Base-by-base conservation (phyloP, 1,140 invertebrate species). In the Chrysomallon squamiferum region DNA sequence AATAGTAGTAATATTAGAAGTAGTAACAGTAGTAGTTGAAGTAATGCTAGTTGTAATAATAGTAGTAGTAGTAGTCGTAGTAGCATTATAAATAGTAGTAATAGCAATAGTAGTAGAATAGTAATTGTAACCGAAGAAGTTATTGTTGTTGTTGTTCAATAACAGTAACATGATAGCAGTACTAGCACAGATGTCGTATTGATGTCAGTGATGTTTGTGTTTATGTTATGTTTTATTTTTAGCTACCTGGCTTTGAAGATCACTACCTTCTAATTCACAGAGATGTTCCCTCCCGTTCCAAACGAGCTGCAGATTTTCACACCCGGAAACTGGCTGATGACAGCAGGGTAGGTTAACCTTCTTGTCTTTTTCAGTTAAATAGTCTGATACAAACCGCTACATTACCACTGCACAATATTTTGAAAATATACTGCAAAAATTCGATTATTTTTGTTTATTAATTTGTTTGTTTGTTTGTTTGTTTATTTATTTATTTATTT, bases 181-280 rank as follows among this genome's bases (percentile, higher is more conserved):
- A 43, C 41, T n/a, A 11, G 41, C n/a, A n/a, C 41, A 43, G 41
- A 43, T 43, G 9, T n/a, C 9, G 41, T 9, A n/a, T 43, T 11
- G 41, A 43, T 11, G 41, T n/a, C n/a, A n/a, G n/a, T 43, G 11
- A 1, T n/a, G 41, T 11, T n/a, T 11, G 11, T 43, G n/a, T 20
- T 7, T n/a, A 50, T 20, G n/a, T 20, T 50, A 50, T 25, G 25
- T 54, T 25, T 3, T 29, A 15, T 54, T 25, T 22, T 54, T 30
- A 54, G 50, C 18, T 54, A 3, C 50, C 13, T 1, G 50, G 50
- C 18, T 54, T 54, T 18, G 50, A 78, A 18, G 63, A 81, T 54
- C 64, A 78, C 56, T 84, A 82, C 58, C 54, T 79, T 6, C 65
- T 91, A 76, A 71, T 79, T 49, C 87, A 88, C 69, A 73, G 77